phyloP scores from a whole-genome alignment of 1,140 invertebrate genomes.

The Leptestheria dahalacensis region DNA sequence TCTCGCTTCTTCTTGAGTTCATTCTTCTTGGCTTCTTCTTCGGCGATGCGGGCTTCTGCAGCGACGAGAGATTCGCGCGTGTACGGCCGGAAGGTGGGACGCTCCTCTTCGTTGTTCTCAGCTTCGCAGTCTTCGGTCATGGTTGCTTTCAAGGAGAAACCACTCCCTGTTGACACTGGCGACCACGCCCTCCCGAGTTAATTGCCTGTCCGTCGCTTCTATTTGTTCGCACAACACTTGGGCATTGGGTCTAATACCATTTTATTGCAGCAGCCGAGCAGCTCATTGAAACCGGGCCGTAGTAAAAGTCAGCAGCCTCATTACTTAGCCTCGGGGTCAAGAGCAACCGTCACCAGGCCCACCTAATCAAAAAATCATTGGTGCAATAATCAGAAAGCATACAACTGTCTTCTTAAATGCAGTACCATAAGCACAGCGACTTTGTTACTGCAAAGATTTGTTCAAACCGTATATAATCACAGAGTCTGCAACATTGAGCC shows the following conservation, averaged over 20 bases:
- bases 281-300: not conserved
- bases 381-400: too few species aligned
- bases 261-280: not conserved
- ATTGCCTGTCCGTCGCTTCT: not conserved
- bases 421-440: too few species aligned
- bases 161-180: not conserved
- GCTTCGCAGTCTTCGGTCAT: slow-evolving; percentile 6
- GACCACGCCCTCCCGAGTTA: slow-evolving; percentile 1
- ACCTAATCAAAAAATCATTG: too few species aligned
- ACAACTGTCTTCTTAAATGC: too few species aligned
- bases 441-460: too few species aligned
- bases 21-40: slow-evolving; percentile 87
- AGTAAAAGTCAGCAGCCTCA: not conserved
- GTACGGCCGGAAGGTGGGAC: slow-evolving; percentile 70
- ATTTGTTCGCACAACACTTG: not conserved
- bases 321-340: too few species aligned
- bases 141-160: slow-evolving; percentile 4
- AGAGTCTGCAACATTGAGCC: too few species aligned
- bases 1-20: slow-evolving; percentile 90
- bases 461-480: too few species aligned
- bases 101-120: slow-evolving; percentile 11
- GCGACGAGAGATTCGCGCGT: slow-evolving; percentile 86
- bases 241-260: not conserved
- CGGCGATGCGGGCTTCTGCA: slow-evolving; percentile 82
- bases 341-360: too few species aligned